Base-by-base conservation (phyloP, 2,113 vertebrate genomes). In the Limnothrissa miodon region DNA sequence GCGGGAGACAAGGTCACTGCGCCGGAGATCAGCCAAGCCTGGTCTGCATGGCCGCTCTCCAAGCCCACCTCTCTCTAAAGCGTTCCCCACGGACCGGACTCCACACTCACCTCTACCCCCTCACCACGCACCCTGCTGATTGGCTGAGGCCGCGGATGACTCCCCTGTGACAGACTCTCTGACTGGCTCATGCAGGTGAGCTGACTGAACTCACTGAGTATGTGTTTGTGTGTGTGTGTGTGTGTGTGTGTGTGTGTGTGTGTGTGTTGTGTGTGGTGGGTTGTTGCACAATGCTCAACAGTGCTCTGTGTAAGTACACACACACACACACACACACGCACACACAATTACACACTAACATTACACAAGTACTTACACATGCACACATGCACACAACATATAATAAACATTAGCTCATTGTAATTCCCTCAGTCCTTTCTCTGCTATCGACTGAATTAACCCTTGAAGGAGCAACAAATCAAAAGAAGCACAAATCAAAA, bases 11-110 rank as follows among this genome's bases (percentile, higher is more conserved):
- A 74, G 66, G 66, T 74, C 66, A 74, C 13, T 13, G 33, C 66
- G 5, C 33, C 66, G 19, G 66, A 74, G 66, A 74, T 36, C 66
- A 74, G 66, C 66, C 66, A 74, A 74, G 66, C 66, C 66, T 36
- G 66, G 66, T 74, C 66, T 74, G 29, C 29, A 33, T 36, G 33
- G 66, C 66, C 29, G n/a, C 23, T 2, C 59, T 62, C 59, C 59
- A 62, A n/a, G 11, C 59, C 25, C 5, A 10, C 1, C 25, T 1
- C n/a, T 29, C 66, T 74, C 29, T 33, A 36, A 74, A 74, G 33
- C 66, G 13, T 33, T 74, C 66, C 66, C 13, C 66, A 4, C 3
- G 66, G 66, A 33, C 29, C 66, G 4, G 13, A 74, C 66, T 74
- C 66, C 10, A 2, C 66, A 11, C 5, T 74, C 29, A 36, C 66